Conservation (phyloP, 2,888 invertebrate species). For the Drosophila pseudotakahashii region DNA sequence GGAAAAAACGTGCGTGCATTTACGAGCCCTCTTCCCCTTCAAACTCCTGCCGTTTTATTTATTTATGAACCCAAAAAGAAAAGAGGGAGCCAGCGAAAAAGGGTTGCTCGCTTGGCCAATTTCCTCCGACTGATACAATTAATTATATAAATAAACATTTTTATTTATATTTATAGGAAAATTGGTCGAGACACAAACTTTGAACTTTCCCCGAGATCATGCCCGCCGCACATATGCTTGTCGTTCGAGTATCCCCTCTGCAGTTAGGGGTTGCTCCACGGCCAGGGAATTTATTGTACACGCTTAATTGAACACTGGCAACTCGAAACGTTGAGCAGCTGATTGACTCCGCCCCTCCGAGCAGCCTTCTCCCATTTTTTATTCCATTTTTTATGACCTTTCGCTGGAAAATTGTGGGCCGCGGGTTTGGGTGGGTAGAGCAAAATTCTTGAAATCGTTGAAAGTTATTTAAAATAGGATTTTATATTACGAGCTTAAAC, state of each 20-base stretch:
- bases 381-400: conserved; percentile 62
- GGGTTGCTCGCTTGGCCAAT: conserved; percentile 62
- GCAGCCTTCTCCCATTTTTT: conserved; percentile 36
- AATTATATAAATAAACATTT: conserved; percentile 72
- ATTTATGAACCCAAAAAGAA: conserved; percentile 30
- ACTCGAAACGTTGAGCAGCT: conserved; percentile 71
- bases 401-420: conserved; percentile 4
- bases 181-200: conserved; percentile 54
- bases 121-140: conserved; percentile 60
- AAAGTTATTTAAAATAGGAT: conserved; percentile 68
- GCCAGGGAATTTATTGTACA: conserved; percentile 70
- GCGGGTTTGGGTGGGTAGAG: not conserved
- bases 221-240: conserved; percentile 57
- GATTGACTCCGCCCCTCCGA: conserved; percentile 63
- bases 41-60: conserved; percentile 23
- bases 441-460: conserved; percentile 43
- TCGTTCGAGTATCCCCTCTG: conserved; percentile 15
- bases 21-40: not conserved
- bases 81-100: conserved; percentile 27
- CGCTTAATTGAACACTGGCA: conserved; percentile 77
- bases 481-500: conserved; percentile 66
- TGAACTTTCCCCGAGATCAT: conserved; percentile 49
- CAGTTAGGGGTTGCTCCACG: conserved; percentile 45
- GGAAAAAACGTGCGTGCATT: conserved; percentile 46
- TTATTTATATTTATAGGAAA: conserved; percentile 31